Conservation (phyloP, 2,113 vertebrate species). For the Podocnemis expansa region DNA sequence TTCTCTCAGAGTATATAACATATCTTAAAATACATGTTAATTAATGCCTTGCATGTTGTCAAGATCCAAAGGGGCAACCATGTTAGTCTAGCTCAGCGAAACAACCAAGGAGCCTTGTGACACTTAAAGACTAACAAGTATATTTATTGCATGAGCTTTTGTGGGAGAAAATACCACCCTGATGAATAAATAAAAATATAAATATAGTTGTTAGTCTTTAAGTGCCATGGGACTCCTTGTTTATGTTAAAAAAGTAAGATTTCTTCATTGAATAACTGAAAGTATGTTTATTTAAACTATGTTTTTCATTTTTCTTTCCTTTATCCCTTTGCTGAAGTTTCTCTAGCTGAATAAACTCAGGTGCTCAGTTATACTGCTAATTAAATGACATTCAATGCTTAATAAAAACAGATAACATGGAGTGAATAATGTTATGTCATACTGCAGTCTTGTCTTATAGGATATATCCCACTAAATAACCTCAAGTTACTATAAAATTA, state of each 20-base stretch:
- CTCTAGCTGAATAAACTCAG: background rate
- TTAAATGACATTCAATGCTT: background rate
- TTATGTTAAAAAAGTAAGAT: no score
- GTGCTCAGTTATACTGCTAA: background rate
- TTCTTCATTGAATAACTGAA: background rate
- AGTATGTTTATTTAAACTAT: background rate
- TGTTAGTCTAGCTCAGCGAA: no score
- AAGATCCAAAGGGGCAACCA: no score
- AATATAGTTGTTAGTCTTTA: no score
- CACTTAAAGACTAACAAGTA: no score
- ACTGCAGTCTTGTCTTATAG: background rate
- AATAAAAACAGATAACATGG: conserved; percentile 7
- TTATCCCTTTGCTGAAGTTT: background rate
- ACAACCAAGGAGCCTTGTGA: no score
- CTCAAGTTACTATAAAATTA: background rate
- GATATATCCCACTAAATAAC: background rate
- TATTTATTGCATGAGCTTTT: no score
- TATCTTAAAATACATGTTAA: background rate
- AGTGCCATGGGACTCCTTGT: no score
- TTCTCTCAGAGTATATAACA: background rate
- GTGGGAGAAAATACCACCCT: no score
- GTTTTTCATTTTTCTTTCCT: background rate
- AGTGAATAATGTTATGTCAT: background rate
- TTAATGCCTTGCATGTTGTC: no score
- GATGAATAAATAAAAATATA: no score